Evolutionary conservation across 1,140 invertebrate species (phyloP), one percentile per base, ranked within the genome.

Genomic region (Drosophila malerkotliana): DNA sequence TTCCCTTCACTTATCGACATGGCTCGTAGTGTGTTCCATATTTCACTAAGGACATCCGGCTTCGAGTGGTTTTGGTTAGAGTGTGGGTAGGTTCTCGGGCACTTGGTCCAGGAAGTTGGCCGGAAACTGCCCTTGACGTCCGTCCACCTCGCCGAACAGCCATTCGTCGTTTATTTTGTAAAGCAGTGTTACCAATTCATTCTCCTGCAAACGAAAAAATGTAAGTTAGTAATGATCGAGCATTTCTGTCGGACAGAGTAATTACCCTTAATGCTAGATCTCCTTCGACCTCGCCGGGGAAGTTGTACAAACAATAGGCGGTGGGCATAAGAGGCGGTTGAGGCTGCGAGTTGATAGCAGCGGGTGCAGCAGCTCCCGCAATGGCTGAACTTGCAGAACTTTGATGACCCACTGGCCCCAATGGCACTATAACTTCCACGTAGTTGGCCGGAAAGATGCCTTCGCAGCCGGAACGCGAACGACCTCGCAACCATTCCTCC

Each of bases 371-470:
- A 32, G 71, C 80, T 34, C 74, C 68, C 32, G 69, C 45, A 8
- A 75, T 14, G 10, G 26, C 26, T 5, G 14, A 15, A 18, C 41
- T 44, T 67, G 69, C 5, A 47, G 48, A 21, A 51, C 8, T 51
- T 51, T 12, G 53, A 52, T 79, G 76, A 51, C 92, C 93, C 92
- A 52, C 18, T 28, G 9, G 32, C 44, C 52, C 53, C 41, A 97
- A 90, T 47, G 96, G 96, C 76, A 96, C 93, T 88, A 95, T 94
- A 45, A 97, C 92, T 63, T 97, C 94, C 45, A 97, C 93, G 92
- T 96, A 97, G 88, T 94, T 96, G 15, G 93, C 91, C 1, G 97
- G 97, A 92, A 97, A 97, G 59, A 97, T 95, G 49, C 97, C 97
- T 89, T 95, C 94, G 52, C 92, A 92, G 15, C 94, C 94, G 45